A percentile compares a stretch with the other conserved stretches of the same genome.
Evolutionary conservation across 2,888 invertebrate species (phyloP).

Genomic region (Drosophila anomelani): DNA sequence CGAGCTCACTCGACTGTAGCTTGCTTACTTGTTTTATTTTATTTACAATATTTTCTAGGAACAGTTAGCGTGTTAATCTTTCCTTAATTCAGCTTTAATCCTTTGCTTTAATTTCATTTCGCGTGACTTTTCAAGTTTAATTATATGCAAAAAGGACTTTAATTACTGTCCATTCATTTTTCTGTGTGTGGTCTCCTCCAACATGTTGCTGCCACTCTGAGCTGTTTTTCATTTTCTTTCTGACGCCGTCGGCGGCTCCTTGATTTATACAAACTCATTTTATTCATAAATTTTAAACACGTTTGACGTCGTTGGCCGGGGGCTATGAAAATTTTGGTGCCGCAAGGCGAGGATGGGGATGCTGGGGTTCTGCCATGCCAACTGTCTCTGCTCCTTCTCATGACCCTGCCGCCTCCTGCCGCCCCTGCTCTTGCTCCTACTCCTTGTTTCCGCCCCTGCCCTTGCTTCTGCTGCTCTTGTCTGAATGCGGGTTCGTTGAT

Average conservation of each 20-base stretch:
- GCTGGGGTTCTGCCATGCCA: slow-evolving; percentile 25
- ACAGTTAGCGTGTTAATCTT: not conserved
- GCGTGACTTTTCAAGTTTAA: not conserved
- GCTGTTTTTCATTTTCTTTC: slow-evolving; percentile 59
- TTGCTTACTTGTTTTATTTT: too few species aligned
- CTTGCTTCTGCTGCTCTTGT: not conserved
- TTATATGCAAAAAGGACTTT: not conserved
- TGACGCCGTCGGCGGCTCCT: slow-evolving; percentile 36
- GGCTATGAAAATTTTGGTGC: slow-evolving; percentile 17
- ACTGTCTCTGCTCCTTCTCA: slow-evolving; percentile 14
- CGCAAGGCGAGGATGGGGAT: slow-evolving; percentile 1
- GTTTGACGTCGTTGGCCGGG: slow-evolving; percentile 30
- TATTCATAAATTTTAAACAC: slow-evolving; percentile 74
- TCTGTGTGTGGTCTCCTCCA: slow-evolving; percentile 35
- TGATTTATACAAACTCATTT: slow-evolving; percentile 77
- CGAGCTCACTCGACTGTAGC: too few species aligned
- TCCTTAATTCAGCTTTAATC: not conserved
- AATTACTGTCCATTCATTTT: slow-evolving; percentile 12
- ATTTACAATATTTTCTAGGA: not conserved
- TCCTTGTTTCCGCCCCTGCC: not conserved
- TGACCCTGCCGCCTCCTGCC: slow-evolving; percentile 5
- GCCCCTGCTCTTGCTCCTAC: not conserved
- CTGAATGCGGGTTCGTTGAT: slow-evolving; percentile 53
- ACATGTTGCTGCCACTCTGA: slow-evolving; percentile 39
- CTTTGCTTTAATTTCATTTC: not conserved